Percentiles rank a stretch among this genome's conserved stretches.
Evolutionary conservation across 2,797 vertebrate species (phyloP).

Genomic region (Clamator glandarius): DNA sequence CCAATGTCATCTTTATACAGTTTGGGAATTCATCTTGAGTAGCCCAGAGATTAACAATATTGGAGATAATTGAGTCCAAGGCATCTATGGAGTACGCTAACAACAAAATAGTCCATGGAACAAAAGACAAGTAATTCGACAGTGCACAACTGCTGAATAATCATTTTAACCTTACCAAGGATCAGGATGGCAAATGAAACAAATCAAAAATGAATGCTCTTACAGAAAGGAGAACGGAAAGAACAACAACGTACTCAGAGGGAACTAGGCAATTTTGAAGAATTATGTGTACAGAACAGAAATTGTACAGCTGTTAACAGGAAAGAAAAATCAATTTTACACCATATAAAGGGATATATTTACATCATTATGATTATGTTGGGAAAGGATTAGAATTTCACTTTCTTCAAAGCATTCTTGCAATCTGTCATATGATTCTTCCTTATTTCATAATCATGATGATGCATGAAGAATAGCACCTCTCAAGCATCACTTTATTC

Average conservation of each 20-base stretch:
- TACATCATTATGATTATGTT: slow-evolving; percentile 62
- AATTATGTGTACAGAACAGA: slow-evolving; percentile 43
- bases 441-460: slow-evolving; percentile 63
- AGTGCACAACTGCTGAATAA: slow-evolving; percentile 33
- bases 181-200: slow-evolving; percentile 47
- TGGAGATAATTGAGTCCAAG: slow-evolving; percentile 44
- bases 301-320: slow-evolving; percentile 39
- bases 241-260: background rate
- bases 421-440: slow-evolving; percentile 60
- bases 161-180: slow-evolving; percentile 48
- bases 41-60: slow-evolving; percentile 63
- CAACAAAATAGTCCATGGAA: slow-evolving; percentile 37
- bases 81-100: slow-evolving; percentile 10
- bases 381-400: slow-evolving; percentile 56
- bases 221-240: background rate
- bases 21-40: slow-evolving; percentile 55
- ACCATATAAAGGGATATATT: slow-evolving; percentile 37
- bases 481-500: slow-evolving; percentile 60
- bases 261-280: slow-evolving; percentile 26
- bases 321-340: slow-evolving; percentile 60
- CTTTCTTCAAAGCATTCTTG: slow-evolving; percentile 60
- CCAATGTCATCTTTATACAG: slow-evolving; percentile 54
- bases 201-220: slow-evolving; percentile 49
- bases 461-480: slow-evolving; percentile 67
- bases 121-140: slow-evolving; percentile 42